Conservation (phyloP, 2,888 invertebrate species). For the Philhelius pedissequus region DNA sequence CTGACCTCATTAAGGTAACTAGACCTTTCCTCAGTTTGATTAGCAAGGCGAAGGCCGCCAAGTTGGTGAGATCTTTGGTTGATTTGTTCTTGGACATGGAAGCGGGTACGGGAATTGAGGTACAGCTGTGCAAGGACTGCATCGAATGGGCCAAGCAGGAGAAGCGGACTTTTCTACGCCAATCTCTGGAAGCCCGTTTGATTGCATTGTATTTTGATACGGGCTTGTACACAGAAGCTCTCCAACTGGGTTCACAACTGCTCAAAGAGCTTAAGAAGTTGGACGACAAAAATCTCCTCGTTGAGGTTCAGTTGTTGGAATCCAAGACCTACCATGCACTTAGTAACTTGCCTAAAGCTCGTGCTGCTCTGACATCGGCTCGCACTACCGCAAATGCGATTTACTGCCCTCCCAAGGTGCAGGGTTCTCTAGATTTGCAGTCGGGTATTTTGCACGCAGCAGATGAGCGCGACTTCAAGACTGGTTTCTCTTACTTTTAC, state of each 20-base stretch:
- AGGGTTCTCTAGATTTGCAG: conserved; percentile 97
- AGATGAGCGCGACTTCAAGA: conserved; percentile 99
- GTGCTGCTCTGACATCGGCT: conserved; percentile 98
- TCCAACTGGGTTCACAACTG: conserved; percentile 90
- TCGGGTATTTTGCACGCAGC: conserved; percentile 99
- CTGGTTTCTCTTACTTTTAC: conserved; percentile 99
- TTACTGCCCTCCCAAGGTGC: conserved; percentile 99
- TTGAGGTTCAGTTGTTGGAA: conserved; percentile 98
- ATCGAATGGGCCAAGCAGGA: conserved; percentile 99
- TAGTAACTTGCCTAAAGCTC: conserved; percentile 96
- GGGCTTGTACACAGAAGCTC: conserved; percentile 91
- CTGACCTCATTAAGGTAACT: conserved; percentile 95
- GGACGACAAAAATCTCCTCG: conserved; percentile 98
- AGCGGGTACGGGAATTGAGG: conserved; percentile 96
- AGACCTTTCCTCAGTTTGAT: conserved; percentile 96
- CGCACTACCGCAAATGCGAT: conserved; percentile 99
- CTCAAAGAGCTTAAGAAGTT: conserved; percentile 98
- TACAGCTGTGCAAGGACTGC: conserved; percentile 96
- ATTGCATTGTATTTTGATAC: conserved; percentile 97
- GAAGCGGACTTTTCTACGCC: conserved; percentile 96
- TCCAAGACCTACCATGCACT: conserved; percentile 99
- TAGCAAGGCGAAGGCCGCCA: conserved; percentile 99
- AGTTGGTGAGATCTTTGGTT: conserved; percentile 96
- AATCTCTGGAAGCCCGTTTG: conserved; percentile 95
- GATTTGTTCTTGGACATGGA: conserved; percentile 98